These are phyloP conservation scores for Erythrocebus patas DNA, from an alignment of 2,113 vertebrate species.

Conservation along the genomic window DNA sequence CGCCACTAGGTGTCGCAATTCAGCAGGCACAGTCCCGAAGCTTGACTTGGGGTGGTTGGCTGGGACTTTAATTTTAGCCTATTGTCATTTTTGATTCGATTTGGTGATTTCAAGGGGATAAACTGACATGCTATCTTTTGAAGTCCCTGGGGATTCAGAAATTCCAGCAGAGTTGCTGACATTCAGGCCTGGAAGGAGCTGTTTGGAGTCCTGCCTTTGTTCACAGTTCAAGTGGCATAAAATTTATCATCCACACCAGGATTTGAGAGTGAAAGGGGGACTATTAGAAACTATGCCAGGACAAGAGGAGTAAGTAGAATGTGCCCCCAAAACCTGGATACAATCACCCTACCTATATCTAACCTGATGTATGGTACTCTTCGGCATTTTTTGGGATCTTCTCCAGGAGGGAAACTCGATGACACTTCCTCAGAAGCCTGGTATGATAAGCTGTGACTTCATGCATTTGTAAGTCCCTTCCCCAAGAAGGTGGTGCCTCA, in stretches of 20 bases:
- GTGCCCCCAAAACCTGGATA: background rate
- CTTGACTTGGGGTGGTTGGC: conserved; percentile 1
- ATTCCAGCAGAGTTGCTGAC: background rate
- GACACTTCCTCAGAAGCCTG: background rate
- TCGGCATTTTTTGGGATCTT: background rate
- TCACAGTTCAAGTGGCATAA: conserved; percentile 19
- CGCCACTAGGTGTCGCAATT: conserved; percentile 61
- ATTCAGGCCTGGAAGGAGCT: conserved; percentile 3
- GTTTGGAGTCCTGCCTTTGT: background rate
- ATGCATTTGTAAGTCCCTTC: background rate
- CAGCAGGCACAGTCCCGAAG: background rate
- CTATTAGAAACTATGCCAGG: background rate
- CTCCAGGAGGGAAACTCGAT: background rate
- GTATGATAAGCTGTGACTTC: background rate
- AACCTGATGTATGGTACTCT: background rate
- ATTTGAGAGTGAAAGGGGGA: background rate
- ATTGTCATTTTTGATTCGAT: conserved; percentile 66
- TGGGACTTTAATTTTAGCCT: conserved; percentile 20
- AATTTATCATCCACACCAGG: conserved; percentile 17
- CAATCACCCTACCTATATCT: background rate
- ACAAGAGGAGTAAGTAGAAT: background rate
- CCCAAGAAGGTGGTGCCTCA: background rate
- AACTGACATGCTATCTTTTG: conserved; percentile 14
- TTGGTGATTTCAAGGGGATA: conserved; percentile 67
- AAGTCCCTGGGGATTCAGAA: conserved; percentile 20